phyloP scores from a whole-genome alignment of 2,113 vertebrate genomes.

The Nestor notabilis region DNA sequence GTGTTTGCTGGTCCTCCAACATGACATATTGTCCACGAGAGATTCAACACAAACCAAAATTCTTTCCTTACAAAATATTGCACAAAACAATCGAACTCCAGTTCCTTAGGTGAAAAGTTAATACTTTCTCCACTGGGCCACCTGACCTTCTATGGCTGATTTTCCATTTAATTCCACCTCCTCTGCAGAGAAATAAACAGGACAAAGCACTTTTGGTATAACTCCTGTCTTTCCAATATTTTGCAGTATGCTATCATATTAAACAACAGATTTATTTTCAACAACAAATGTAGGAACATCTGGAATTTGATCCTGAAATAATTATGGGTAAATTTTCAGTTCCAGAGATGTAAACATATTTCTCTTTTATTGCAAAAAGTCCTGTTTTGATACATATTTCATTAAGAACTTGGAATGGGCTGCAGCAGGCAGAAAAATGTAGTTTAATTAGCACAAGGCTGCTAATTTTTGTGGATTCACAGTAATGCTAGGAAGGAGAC shows the following conservation, averaged over 20 bases:
- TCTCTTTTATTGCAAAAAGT: background rate
- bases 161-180: background rate
- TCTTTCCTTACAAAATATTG: background rate
- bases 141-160: background rate
- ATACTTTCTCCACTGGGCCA: background rate
- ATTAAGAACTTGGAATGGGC: background rate
- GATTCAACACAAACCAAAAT: conserved; percentile 11
- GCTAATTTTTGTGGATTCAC: background rate
- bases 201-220: background rate
- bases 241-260: background rate
- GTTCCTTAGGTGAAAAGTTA: conserved; percentile 27
- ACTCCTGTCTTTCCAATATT: background rate
- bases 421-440: background rate
- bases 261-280: background rate
- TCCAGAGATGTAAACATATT: background rate
- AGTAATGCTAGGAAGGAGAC: background rate
- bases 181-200: background rate
- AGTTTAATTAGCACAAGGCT: background rate
- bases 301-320: background rate
- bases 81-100: conserved; percentile 29
- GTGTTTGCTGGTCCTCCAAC: background rate
- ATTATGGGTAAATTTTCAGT: background rate
- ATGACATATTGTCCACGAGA: background rate
- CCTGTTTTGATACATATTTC: background rate
- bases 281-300: background rate